Base-by-base conservation (phyloP, 2,797 vertebrate species). In the Atherinosoma microstoma region DNA sequence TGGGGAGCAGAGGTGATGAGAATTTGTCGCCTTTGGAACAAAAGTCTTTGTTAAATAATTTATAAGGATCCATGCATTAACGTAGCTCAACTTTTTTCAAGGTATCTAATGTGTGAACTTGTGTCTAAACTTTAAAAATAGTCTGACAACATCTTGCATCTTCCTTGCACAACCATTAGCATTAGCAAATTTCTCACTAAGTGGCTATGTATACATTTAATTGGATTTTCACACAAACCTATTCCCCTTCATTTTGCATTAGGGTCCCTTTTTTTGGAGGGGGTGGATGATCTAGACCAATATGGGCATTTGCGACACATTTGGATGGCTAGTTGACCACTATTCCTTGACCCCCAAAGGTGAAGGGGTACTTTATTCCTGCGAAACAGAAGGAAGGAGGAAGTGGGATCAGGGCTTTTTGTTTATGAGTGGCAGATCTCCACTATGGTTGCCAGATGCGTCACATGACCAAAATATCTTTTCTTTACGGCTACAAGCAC, bases 391-490 rank as follows among this genome's bases (percentile, higher is more conserved):
- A n/a, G 45, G 10, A n/a, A n/a, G 20, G 45, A 47, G 18, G 45
- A n/a, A 3, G 20, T 47, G 45, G 45, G 20, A n/a, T 9, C 2
- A 15, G 27, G 27, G 1, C 54, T 58, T 73, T 56, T 6, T 35
- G 6, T 57, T 58, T n/a, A 51, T 24, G 56, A 57, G 65, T n/a
- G 60, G 67, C 62, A 74, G 65, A 72, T 64, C 58, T 84, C 69
- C 64, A 67, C 58, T 35, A 3, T 0, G 34, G 58, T 89, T 86
- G 80, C 75, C 76, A 70, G 15, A 86, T 80, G 69, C 54, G 32
- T 80, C 32, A 63, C 63, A 49, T 78, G 74, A 76, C 66, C 80
- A 81, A 74, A 76, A 81, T 10, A 73, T 54, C 36, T 70, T 83
- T 62, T 64, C 42, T 60, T 57, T 65, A 63, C 72, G 84, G 69